Conservation (phyloP, 2,113 vertebrate species). For the Corythornis madagascariensis region DNA sequence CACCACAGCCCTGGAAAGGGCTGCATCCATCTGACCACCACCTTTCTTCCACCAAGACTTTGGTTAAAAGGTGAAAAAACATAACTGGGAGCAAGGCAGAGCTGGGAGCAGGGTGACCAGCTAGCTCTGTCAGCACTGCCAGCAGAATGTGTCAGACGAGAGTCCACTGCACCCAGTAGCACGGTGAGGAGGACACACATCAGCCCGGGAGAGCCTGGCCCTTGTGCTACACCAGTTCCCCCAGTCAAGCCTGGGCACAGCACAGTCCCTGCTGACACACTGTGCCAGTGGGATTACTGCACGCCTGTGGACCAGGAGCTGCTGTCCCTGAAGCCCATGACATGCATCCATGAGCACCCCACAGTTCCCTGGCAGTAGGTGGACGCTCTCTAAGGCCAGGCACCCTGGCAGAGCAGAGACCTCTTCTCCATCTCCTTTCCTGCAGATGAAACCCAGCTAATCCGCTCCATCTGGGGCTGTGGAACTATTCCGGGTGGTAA, state of each 20-base stretch:
- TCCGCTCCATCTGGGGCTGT: background rate
- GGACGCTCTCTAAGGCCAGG: accelerated
- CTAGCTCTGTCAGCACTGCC: background rate
- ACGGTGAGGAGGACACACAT: accelerated
- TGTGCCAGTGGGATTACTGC: accelerated
- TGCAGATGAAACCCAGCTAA: slow-evolving; percentile 22
- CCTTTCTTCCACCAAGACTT: background rate
- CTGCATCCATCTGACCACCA: background rate
- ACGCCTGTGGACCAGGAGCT: accelerated
- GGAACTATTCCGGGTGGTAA: slow-evolving; percentile 50
- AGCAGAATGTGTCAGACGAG: accelerated
- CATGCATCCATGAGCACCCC: background rate
- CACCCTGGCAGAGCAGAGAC: background rate
- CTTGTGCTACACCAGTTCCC: accelerated
- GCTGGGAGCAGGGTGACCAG: accelerated
- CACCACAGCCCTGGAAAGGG: background rate
- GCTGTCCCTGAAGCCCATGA: accelerated
- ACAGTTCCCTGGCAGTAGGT: background rate
- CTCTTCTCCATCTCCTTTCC: background rate
- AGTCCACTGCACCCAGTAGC: accelerated
- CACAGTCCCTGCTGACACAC: accelerated
- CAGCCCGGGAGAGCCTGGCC: background rate
- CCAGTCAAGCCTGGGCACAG: accelerated
- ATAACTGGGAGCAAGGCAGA: background rate
- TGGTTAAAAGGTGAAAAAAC: background rate